Percentiles rank a stretch among this genome's conserved stretches.
These are phyloP conservation scores for Psammodynastes pulverulentus DNA, from an alignment of 2,113 vertebrate species.

Conservation along the genomic window DNA sequence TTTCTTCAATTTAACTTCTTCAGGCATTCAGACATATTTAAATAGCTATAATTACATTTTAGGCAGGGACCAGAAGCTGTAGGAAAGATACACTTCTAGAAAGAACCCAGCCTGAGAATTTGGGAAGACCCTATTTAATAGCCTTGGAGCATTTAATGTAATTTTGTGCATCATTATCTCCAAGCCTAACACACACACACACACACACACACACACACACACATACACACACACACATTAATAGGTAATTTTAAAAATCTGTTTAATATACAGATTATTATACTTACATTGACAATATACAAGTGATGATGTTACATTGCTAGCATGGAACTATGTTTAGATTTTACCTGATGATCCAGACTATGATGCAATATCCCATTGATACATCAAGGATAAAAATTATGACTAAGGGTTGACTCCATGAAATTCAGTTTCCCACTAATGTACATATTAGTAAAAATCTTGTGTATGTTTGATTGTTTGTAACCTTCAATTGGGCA, in stretches of 20 bases:
- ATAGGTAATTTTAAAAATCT: neutral
- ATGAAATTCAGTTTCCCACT: neutral
- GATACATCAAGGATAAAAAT: neutral
- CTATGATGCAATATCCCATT: neutral
- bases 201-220: too few relatives aligned
- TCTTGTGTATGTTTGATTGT: too few relatives aligned
- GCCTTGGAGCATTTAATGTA: too few relatives aligned
- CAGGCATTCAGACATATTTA: too few relatives aligned
- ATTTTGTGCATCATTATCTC: neutral
- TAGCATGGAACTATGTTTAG: neutral
- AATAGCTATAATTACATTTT: too few relatives aligned
- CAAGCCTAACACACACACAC: neutral
- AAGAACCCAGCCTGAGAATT: too few relatives aligned
- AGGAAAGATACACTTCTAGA: too few relatives aligned
- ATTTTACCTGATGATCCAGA: neutral
- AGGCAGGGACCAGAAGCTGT: too few relatives aligned
- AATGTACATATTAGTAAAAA: neutral
- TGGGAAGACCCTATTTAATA: too few relatives aligned
- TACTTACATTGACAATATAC: neutral
- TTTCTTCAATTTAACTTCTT: too few relatives aligned
- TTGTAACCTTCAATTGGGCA: too few relatives aligned
- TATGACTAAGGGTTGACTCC: neutral
- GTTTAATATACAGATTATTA: neutral
- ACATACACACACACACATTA: neutral
- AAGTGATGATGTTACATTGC: neutral